Base-by-base conservation (phyloP, 2,113 vertebrate species). In the Elanoides forficatus region DNA sequence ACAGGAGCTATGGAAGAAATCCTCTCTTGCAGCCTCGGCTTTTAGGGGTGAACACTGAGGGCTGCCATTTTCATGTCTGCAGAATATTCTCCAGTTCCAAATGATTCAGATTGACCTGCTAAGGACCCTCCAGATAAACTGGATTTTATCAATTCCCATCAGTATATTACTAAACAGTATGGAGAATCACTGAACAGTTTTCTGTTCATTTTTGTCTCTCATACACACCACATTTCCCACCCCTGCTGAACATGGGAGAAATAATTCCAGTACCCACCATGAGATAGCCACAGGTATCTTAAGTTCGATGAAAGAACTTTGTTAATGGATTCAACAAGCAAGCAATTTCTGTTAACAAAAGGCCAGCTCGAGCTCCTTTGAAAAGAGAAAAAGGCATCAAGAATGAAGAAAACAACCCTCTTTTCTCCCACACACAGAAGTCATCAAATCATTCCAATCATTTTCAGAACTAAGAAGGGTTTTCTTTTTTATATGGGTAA, bases 271-370 rank as follows among this genome's bases (percentile, higher is more conserved):
- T 10, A 68, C 42, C 75, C n/a, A 56, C 38, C 70, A 68, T 5
- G 60, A 90, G 47, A 81, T 0, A 91, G 56, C 40, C 60, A 60
- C 43, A 81, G 63, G 43, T 84, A 87, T 36, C 60, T 55, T 34
- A 85, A 53, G n/a, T 79, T 93, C 70, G 85, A 2, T 82, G n/a
- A 25, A 91, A 85, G 65, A 91, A 81, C 42, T 88, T 52, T 48
- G 45, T 48, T 89, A 71, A 92, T 36, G 15, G 80, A 86, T 71
- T 93, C 76, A 88, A 88, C 75, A 79, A 93, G 79, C 59, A 86
- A 95, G 80, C 88, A 95, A 91, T 86, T 96, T 91, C 81, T 81
- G 38, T 56, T 94, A 96, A 94, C 71, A 95, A 96, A 88, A 93
- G 83, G 53, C 58, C 53, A 82, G 65, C 66, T 15, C 95, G 84